Evolutionary conservation across 2,888 invertebrate genomes (phyloP).

Genomic region (Sipha maydis): DNA sequence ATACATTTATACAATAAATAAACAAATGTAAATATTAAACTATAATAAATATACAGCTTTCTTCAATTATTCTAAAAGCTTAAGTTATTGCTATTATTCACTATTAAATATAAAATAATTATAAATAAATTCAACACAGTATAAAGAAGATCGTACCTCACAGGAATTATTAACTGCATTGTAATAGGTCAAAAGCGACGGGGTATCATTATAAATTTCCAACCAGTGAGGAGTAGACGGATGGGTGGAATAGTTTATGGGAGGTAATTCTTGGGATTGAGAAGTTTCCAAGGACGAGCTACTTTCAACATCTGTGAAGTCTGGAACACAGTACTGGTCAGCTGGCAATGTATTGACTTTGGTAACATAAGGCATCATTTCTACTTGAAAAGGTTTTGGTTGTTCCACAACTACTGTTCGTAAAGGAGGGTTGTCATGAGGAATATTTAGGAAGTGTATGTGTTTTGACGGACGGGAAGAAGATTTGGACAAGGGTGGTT

Average conservation of each 20-base stretch:
- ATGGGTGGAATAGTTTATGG: slow-evolving; percentile 70
- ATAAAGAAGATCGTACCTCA: slow-evolving; percentile 60
- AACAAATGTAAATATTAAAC: slow-evolving; percentile 4
- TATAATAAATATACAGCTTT: not conserved
- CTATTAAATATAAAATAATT: slow-evolving; percentile 25
- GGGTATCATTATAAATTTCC: slow-evolving; percentile 70
- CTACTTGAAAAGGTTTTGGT: slow-evolving; percentile 48
- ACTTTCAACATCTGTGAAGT: slow-evolving; percentile 58
- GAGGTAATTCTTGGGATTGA: slow-evolving; percentile 67
- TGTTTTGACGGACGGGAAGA: slow-evolving; percentile 16
- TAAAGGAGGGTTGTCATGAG: slow-evolving; percentile 22
- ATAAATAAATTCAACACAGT: slow-evolving; percentile 56
- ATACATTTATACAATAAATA: not conserved
- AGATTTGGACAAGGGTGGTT: slow-evolving; percentile 19
- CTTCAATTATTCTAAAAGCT: slow-evolving; percentile 45
- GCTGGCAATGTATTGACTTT: slow-evolving; percentile 55
- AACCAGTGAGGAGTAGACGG: slow-evolving; percentile 70
- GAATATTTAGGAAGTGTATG: slow-evolving; percentile 51
- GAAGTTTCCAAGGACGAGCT: slow-evolving; percentile 48
- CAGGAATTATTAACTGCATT: slow-evolving; percentile 55
- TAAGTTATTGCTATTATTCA: slow-evolving; percentile 22
- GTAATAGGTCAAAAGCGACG: slow-evolving; percentile 66
- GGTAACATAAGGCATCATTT: slow-evolving; percentile 60
- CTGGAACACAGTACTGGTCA: slow-evolving; percentile 48
- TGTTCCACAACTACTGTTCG: slow-evolving; percentile 53